Evolutionary conservation across 2,797 vertebrate genomes (phyloP).

Genomic region (Oryzias dopingdopingensis): DNA sequence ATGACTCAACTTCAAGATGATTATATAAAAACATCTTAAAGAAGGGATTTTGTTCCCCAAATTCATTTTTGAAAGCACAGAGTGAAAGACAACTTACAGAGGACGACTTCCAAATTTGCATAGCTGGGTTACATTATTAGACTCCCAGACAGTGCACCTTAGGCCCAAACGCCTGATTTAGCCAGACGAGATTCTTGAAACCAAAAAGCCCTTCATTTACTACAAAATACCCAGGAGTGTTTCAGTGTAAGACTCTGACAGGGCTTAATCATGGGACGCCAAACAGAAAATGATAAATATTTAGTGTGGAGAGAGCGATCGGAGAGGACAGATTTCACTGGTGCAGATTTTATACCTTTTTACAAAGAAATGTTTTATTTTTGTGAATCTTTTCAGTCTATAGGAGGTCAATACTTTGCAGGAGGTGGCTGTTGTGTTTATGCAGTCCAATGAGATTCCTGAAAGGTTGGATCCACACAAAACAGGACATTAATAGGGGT

Average conservation of each 20-base stretch:
- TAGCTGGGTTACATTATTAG: conserved; percentile 66
- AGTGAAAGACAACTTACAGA: conserved; percentile 63
- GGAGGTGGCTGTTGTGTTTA: conserved; percentile 49
- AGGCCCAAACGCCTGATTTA: conserved; percentile 69
- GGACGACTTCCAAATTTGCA: conserved; percentile 63
- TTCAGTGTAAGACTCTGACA: conserved; percentile 43
- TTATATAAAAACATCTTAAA: background rate
- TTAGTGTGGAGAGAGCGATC: conserved; percentile 29
- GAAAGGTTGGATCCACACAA: conserved; percentile 44
- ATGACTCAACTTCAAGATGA: too few species aligned
- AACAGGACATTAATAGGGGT: conserved; percentile 23
- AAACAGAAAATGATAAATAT: conserved; percentile 60
- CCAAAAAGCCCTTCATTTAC: conserved; percentile 63
- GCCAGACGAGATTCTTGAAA: conserved; percentile 60
- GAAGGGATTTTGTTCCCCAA: conserved; percentile 33
- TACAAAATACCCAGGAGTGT: conserved; percentile 37
- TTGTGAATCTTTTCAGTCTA: conserved; percentile 60
- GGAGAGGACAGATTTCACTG: conserved; percentile 19
- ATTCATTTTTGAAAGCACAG: conserved; percentile 34
- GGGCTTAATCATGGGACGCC: conserved; percentile 40
- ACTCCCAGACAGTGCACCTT: conserved; percentile 51
- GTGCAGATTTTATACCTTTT: conserved; percentile 10
- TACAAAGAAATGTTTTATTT: conserved; percentile 39
- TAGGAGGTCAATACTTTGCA: conserved; percentile 46
- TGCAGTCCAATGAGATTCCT: conserved; percentile 45